Evolutionary conservation across 2,888 invertebrate species (phyloP), one percentile per base, ranked within the genome.

Genomic region (Tridacna gigas): DNA sequence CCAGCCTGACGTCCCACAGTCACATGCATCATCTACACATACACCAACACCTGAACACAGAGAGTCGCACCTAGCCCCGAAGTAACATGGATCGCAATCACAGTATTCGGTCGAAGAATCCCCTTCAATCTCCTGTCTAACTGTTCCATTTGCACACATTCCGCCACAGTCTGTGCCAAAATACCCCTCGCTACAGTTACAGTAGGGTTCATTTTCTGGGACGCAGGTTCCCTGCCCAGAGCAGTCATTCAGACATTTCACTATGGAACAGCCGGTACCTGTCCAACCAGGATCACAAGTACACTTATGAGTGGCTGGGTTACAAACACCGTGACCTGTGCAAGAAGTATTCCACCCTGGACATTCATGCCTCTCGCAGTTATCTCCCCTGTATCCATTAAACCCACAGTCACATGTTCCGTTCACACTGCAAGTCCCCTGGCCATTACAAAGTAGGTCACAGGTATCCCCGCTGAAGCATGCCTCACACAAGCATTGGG

Each of bases 341-440:
- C 92, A 92, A 2, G 86, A 83, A 7, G 83, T 83, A 26, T 86
- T 86, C 12, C 79, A 45, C 18, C 91, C 90, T 0, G 92, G 92
- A 81, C 92, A 92, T 13, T 90, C 91, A 11, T 77, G 69, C 20
- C 66, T 82, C n/a, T 90, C 90, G 80, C 92, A 92, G 74, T 76
- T 83, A 13, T 89, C 88, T 47, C 92, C 92, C 12, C 92, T 74
- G 48, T 79, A 87, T 18, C 90, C 90, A 74, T 80, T 76, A 77
- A 89, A 91, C 0, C 91, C 92, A 84, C 92, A 92, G 73, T 91
- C 86, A 83, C 92, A 92, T 9, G 79, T 83, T 22, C 81, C 85
- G 25, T 88, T 85, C 3, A 28, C 7, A 18, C 63, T 7, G 66
- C 91, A 91, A 25, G 77, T 79, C 4, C 91, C 91, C 2, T 83